These are phyloP conservation scores for Tachina lurida DNA, from an alignment of 2,888 invertebrate genomes.

Conservation along the genomic window DNA sequence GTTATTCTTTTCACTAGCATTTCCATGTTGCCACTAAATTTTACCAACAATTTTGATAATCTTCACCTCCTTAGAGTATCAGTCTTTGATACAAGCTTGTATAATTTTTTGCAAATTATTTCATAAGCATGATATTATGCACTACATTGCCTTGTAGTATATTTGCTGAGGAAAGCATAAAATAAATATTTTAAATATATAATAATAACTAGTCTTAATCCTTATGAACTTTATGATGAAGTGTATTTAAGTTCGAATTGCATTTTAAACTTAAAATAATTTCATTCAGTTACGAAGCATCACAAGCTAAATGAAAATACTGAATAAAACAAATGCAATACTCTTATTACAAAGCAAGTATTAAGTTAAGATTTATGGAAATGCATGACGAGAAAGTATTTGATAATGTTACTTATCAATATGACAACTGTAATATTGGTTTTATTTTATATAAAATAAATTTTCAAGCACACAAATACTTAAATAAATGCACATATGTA, in stretches of 20 bases:
- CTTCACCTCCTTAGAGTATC: no score
- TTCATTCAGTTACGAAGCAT: no score
- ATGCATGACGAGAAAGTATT: slow-evolving; percentile 56
- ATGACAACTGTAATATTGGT: slow-evolving; percentile 56
- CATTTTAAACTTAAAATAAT: background rate
- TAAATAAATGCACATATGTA: background rate
- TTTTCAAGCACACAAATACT: slow-evolving; percentile 7
- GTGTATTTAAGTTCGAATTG: background rate
- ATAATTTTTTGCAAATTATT: background rate
- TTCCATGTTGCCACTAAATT: background rate
- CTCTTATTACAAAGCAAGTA: slow-evolving; percentile 10
- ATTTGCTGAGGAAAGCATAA: background rate
- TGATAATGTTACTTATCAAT: slow-evolving; percentile 59
- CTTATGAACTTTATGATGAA: background rate
- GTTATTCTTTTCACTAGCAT: background rate
- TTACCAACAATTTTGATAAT: background rate
- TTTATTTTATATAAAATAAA: no score
- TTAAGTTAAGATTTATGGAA: slow-evolving; percentile 63
- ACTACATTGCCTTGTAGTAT: no score
- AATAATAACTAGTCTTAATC: background rate
- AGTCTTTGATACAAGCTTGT: background rate
- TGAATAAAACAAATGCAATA: background rate
- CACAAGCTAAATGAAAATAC: no score
- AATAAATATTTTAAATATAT: background rate
- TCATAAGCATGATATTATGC: no score